Percentiles rank a stretch among this genome's conserved stretches.
Evolutionary conservation across 2,797 vertebrate genomes (phyloP).

Genomic region (Poeciliopsis paucimaculata): DNA sequence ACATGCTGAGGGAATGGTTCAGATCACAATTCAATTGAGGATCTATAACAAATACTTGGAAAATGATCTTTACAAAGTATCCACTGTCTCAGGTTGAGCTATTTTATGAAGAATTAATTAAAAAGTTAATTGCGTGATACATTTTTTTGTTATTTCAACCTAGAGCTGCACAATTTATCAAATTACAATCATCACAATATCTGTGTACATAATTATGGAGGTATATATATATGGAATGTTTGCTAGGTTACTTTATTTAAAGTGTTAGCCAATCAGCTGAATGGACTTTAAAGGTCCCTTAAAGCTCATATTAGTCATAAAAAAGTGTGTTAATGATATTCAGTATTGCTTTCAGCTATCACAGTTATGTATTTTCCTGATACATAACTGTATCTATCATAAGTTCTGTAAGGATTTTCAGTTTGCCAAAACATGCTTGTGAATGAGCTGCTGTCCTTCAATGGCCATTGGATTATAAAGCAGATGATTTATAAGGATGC

Average conservation of each 20-base stretch:
- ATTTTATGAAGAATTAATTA: not conserved
- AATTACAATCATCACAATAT: not conserved
- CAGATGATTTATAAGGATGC: not conserved
- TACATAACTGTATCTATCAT: not conserved
- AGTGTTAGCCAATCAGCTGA: not conserved
- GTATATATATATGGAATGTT: not conserved
- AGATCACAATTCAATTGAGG: not conserved
- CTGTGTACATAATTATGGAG: not conserved
- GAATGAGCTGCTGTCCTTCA: slow-evolving; percentile 35
- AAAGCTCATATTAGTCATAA: not conserved
- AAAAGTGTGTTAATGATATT: not conserved
- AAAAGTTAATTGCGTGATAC: too few relatives aligned
- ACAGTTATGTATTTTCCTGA: not conserved
- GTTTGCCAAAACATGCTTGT: not conserved
- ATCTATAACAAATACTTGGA: not conserved
- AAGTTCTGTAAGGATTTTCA: not conserved
- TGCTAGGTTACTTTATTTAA: not conserved
- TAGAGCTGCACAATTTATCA: not conserved
- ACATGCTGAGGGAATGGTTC: not conserved
- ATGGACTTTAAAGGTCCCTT: not conserved
- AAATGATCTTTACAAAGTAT: not conserved
- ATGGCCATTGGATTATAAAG: slow-evolving; percentile 24
- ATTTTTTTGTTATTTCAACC: not conserved
- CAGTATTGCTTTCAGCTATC: not conserved
- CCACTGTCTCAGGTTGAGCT: not conserved